These are phyloP conservation scores for Pteronotus mesoamericanus DNA, from an alignment of 2,797 vertebrate species.

Conservation along the genomic window DNA sequence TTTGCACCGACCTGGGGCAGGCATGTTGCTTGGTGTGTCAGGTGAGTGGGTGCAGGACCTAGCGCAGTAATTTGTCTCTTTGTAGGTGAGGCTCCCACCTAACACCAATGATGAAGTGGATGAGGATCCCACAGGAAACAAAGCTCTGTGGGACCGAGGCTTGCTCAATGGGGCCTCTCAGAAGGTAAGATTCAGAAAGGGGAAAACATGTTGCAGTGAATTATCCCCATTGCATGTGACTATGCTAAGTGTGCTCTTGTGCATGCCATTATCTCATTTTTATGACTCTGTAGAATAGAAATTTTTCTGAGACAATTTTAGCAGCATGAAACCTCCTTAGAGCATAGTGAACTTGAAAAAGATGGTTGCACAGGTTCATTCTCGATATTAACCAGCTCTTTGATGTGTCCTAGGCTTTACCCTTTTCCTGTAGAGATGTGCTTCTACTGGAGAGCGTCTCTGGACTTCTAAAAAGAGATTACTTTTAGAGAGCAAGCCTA, in stretches of 20 bases:
- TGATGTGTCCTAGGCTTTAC: background rate
- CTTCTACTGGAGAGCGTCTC: background rate
- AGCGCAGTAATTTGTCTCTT: background rate
- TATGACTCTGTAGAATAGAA: background rate
- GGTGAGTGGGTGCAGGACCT: background rate
- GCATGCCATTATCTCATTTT: background rate
- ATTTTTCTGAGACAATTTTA: background rate
- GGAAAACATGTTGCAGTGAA: background rate
- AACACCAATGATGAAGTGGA: constrained; percentile 99
- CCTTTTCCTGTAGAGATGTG: background rate
- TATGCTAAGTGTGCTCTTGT: fast-evolving
- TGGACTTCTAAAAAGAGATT: background rate
- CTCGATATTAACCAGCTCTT: background rate
- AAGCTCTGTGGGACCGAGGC: constrained; percentile 98
- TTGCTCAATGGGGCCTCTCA: constrained; percentile 98
- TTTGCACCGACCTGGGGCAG: background rate
- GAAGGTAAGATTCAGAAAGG: constrained; percentile 86
- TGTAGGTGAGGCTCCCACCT: constrained; percentile 93
- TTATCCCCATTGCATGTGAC: background rate
- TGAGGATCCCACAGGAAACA: constrained; percentile 98
- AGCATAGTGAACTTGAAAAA: background rate
- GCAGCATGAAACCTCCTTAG: background rate
- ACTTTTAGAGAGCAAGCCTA: background rate
- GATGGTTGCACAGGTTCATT: background rate
- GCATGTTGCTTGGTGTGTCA: background rate